Evolutionary conservation across 2,888 invertebrate species (phyloP).

Genomic region (Platyscelio sp.): DNA sequence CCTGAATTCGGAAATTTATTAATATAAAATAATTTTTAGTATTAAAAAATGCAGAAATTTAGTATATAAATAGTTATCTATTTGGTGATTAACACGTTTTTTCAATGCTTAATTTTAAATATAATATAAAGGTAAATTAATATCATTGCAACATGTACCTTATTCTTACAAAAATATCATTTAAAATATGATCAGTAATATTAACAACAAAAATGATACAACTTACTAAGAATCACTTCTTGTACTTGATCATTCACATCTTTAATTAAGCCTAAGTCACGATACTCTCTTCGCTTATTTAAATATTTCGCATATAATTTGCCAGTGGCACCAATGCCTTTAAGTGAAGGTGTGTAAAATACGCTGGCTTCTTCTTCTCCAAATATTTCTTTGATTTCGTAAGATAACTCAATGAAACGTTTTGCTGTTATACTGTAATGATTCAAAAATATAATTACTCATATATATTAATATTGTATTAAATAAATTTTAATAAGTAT

Average conservation of each 20-base stretch:
- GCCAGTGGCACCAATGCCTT: slow-evolving; percentile 13
- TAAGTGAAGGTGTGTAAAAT: slow-evolving; percentile 18
- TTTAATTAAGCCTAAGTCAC: slow-evolving; percentile 16
- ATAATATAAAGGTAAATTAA: not conserved
- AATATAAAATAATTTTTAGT: not conserved
- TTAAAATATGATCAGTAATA: not conserved
- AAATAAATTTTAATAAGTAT: too few relatives aligned
- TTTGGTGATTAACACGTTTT: too few relatives aligned
- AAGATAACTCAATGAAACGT: slow-evolving; percentile 16
- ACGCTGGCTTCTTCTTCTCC: not conserved
- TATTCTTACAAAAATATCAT: not conserved
- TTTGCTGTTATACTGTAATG: slow-evolving; percentile 25
- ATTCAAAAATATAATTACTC: too few relatives aligned
- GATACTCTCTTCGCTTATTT: slow-evolving; percentile 22
- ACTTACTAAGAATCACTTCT: slow-evolving; percentile 1
- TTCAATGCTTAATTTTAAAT: not conserved
- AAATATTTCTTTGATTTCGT: slow-evolving; percentile 24
- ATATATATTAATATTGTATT: too few relatives aligned
- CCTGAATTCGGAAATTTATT: not conserved
- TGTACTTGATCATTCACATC: not conserved
- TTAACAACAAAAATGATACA: not conserved
- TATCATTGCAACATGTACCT: not conserved
- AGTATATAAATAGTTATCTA: too few relatives aligned
- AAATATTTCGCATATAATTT: slow-evolving; percentile 31
- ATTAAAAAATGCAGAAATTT: too few relatives aligned